Conservation (phyloP, 2,888 invertebrate species). For the Amblyjoppa fuscipennis region DNA sequence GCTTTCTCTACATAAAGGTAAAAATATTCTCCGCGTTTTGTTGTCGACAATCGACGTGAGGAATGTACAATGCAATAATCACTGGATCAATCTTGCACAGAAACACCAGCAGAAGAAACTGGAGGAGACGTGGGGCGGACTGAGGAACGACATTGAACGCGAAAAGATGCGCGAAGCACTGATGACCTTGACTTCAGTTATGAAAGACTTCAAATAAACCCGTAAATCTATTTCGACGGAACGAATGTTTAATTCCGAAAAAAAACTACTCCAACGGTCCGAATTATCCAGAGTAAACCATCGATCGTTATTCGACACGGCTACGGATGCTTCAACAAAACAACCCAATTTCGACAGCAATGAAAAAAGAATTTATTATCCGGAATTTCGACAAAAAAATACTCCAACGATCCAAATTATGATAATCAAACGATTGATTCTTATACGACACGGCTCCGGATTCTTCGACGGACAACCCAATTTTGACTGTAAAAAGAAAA, state of each 20-base stretch:
- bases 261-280: too few species aligned
- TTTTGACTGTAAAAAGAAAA: too few species aligned
- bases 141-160: slow-evolving; percentile 89
- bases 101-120: slow-evolving; percentile 89
- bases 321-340: too few species aligned
- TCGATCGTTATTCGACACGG: background rate
- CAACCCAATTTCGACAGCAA: too few species aligned
- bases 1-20: slow-evolving; percentile 89
- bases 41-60: background rate
- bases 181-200: slow-evolving; percentile 80
- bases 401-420: too few species aligned
- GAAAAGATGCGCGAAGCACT: slow-evolving; percentile 86
- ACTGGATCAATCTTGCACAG: slow-evolving; percentile 77
- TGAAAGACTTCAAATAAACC: slow-evolving; percentile 78
- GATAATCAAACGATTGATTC: too few species aligned
- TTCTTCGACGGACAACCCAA: too few species aligned
- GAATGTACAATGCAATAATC: background rate
- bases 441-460: too few species aligned
- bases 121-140: slow-evolving; percentile 88
- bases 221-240: background rate
- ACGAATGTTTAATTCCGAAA: background rate
- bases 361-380: background rate
- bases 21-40: background rate
- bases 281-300: background rate
- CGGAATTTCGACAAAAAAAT: too few species aligned